These are phyloP conservation scores for Cranoglanis bouderius DNA, from an alignment of 2,113 vertebrate species.

Conservation along the genomic window DNA sequence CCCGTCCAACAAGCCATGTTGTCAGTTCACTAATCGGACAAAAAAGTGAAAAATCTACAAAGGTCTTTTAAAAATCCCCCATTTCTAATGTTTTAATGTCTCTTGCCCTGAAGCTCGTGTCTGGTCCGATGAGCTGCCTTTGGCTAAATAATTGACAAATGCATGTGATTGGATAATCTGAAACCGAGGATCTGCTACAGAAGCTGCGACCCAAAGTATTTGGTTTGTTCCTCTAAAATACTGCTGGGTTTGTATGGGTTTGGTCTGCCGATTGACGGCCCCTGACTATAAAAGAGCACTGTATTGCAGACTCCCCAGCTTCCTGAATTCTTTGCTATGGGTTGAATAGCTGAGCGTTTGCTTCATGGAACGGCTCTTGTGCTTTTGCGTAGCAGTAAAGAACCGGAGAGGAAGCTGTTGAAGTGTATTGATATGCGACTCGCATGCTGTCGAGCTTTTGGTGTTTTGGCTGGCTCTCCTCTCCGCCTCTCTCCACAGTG, in stretches of 20 bases:
- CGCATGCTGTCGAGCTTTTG: conserved; percentile 3
- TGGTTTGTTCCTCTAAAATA: no score
- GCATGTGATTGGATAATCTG: neutral
- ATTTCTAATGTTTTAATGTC: neutral
- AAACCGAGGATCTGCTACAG: neutral
- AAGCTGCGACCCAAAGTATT: no score
- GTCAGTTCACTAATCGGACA: neutral
- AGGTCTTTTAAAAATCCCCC: neutral
- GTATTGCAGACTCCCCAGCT: neutral
- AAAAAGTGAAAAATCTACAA: neutral
- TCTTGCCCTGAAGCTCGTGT: neutral
- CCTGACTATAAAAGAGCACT: neutral
- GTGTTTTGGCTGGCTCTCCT: conserved; percentile 11
- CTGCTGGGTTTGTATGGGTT: no score
- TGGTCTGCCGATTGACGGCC: neutral
- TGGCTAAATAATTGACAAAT: neutral
- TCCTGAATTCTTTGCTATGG: neutral
- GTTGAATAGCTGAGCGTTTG: neutral
- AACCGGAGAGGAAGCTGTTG: neutral
- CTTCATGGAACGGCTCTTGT: neutral
- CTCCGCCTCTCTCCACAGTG: neutral
- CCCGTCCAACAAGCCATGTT: neutral
- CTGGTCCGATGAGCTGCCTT: neutral
- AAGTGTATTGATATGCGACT: conserved; percentile 26
- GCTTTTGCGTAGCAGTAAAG: neutral